Percentiles rank a stretch among this genome's conserved stretches.
phyloP scores from a whole-genome alignment of 2,888 invertebrate genomes.

The Eilema griseolum region DNA sequence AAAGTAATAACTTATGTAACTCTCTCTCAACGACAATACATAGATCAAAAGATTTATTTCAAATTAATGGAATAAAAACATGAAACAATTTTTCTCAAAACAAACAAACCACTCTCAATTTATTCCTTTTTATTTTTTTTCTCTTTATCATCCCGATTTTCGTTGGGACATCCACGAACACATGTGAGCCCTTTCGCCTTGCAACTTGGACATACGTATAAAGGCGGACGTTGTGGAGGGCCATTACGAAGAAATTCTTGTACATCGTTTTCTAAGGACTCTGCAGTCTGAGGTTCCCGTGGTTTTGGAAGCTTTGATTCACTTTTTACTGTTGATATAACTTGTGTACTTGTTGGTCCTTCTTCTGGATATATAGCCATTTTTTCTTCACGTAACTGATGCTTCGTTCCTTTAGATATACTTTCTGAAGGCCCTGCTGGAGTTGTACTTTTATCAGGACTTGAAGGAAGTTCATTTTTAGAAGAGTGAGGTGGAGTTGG shows the following conservation, averaged over 20 bases:
- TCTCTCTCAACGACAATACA: too few relatives aligned
- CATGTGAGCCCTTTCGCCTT: conserved; percentile 51
- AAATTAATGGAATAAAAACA: neutral
- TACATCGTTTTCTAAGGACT: conserved; percentile 13
- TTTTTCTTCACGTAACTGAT: neutral
- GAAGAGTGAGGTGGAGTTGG: neutral
- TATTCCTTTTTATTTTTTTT: neutral
- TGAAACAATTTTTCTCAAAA: neutral
- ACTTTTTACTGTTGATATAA: neutral
- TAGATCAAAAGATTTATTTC: neutral
- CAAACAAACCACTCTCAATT: neutral
- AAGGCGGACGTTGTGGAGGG: neutral
- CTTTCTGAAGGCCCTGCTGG: neutral
- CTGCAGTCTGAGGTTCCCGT: conserved; percentile 4
- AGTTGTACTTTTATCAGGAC: neutral
- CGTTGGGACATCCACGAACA: conserved; percentile 22
- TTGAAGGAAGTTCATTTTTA: neutral
- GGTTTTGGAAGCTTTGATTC: neutral
- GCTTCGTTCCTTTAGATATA: neutral
- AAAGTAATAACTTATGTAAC: too few relatives aligned
- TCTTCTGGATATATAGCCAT: neutral
- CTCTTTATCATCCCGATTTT: neutral
- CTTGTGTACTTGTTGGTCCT: neutral
- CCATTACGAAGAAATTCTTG: conserved; percentile 5
- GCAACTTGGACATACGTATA: conserved; percentile 8